A percentile compares a stretch with the other conserved stretches of the same genome.
Conservation (phyloP, 2,113 vertebrate species). For the Struthidea cinerea region DNA sequence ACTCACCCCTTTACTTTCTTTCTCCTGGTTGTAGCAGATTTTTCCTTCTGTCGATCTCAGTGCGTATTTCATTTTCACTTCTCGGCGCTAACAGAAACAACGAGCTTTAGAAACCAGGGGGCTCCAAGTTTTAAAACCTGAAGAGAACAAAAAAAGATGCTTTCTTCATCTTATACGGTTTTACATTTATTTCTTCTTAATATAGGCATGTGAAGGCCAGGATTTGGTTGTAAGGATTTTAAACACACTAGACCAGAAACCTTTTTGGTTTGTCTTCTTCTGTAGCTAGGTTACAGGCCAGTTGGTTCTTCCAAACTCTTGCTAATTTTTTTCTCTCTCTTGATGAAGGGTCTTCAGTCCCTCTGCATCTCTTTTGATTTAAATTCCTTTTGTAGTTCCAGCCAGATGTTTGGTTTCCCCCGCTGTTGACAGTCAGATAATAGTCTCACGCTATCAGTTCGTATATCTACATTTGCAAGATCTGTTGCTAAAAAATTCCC, state of each 20-base stretch:
- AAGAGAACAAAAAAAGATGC: neutral
- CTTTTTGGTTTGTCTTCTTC: neutral
- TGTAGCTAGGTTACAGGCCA: neutral
- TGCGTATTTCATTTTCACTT: neutral
- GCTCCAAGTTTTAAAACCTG: neutral
- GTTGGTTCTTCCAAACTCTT: neutral
- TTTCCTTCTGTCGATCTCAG: neutral
- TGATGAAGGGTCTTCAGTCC: neutral
- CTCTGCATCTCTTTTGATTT: neutral
- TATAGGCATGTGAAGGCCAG: neutral
- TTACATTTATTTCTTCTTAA: neutral
- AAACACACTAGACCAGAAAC: neutral
- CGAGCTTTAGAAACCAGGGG: neutral
- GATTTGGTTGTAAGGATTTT: neutral
- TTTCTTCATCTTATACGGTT: neutral
- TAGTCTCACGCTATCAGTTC: neutral
- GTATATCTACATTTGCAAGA: neutral
- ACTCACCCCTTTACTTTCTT: neutral
- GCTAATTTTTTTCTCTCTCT: neutral
- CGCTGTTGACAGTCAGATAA: neutral
- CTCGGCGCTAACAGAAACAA: neutral
- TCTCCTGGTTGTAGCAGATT: neutral
- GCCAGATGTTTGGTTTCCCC: conserved; percentile 6
- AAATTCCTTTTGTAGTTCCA: neutral
- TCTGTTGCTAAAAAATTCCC: neutral